A percentile compares a stretch with the other conserved stretches of the same genome.
Evolutionary conservation across 2,888 invertebrate species (phyloP).

Genomic region (Heliconius ismenius): DNA sequence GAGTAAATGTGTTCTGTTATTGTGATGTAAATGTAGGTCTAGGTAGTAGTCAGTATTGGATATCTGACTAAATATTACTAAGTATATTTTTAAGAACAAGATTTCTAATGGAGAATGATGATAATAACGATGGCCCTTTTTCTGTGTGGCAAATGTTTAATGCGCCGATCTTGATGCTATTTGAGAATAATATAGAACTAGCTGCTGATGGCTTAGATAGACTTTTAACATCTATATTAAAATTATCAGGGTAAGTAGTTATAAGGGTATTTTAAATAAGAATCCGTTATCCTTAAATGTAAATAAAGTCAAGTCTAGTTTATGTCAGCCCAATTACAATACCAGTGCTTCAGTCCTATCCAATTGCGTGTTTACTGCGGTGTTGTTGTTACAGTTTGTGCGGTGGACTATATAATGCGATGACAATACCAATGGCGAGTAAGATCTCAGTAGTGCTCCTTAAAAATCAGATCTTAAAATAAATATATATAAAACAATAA

Average conservation of each 20-base stretch:
- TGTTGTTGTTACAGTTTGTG: no score
- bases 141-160: slow-evolving; percentile 85
- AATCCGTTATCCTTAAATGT: not conserved
- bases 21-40: no score
- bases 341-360: not conserved
- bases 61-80: not conserved
- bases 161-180: slow-evolving; percentile 81
- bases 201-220: slow-evolving; percentile 80
- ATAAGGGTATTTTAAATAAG: not conserved
- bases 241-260: slow-evolving; percentile 73
- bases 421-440: no score
- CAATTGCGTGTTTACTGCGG: not conserved
- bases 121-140: slow-evolving; percentile 72
- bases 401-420: no score
- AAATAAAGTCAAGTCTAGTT: no score
- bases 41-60: not conserved
- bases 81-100: not conserved
- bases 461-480: no score
- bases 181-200: slow-evolving; percentile 78
- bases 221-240: slow-evolving; percentile 82
- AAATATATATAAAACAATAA: no score
- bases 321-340: no score
- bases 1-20: no score
- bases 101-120: slow-evolving; percentile 69
- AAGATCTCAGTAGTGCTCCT: no score